Evolutionary conservation across 2,797 vertebrate species (phyloP).

Genomic region (Gymnoscopelus microlampas): DNA sequence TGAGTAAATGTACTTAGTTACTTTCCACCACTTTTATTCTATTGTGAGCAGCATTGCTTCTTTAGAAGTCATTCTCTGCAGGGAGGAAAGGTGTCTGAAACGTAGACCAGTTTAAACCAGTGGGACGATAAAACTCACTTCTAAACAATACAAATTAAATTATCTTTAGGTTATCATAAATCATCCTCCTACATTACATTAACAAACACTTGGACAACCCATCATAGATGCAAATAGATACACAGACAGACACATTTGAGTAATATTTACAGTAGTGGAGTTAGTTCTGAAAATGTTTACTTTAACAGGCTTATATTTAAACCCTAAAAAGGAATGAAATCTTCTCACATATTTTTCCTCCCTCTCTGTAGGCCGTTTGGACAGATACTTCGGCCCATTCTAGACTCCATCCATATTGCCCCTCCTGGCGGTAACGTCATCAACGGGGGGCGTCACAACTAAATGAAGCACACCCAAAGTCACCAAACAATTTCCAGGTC

Average conservation of each 20-base stretch:
- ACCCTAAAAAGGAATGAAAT: too few relatives aligned
- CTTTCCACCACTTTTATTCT: too few relatives aligned
- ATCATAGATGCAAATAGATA: background rate
- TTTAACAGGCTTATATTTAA: background rate
- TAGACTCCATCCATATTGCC: conserved; percentile 94
- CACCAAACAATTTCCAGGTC: conserved; percentile 38
- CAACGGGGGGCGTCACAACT: conserved; percentile 91
- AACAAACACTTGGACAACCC: background rate
- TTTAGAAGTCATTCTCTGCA: too few relatives aligned
- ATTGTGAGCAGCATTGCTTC: too few relatives aligned
- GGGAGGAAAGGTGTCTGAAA: too few relatives aligned
- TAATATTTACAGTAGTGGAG: background rate
- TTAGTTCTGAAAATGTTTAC: background rate
- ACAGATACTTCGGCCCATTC: conserved; percentile 91
- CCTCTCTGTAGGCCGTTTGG: conserved; percentile 88
- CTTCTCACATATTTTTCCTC: conserved; percentile 36
- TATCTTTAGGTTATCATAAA: background rate
- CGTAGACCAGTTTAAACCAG: too few relatives aligned
- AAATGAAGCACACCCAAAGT: conserved; percentile 66
- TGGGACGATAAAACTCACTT: too few relatives aligned
- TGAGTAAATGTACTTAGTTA: too few relatives aligned
- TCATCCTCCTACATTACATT: background rate
- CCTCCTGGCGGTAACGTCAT: conserved; percentile 91
- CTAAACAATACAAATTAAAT: too few relatives aligned
- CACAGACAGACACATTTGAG: background rate